Evolutionary conservation across 2,797 vertebrate species (phyloP).

Genomic region (Gastrophryne carolinensis): DNA sequence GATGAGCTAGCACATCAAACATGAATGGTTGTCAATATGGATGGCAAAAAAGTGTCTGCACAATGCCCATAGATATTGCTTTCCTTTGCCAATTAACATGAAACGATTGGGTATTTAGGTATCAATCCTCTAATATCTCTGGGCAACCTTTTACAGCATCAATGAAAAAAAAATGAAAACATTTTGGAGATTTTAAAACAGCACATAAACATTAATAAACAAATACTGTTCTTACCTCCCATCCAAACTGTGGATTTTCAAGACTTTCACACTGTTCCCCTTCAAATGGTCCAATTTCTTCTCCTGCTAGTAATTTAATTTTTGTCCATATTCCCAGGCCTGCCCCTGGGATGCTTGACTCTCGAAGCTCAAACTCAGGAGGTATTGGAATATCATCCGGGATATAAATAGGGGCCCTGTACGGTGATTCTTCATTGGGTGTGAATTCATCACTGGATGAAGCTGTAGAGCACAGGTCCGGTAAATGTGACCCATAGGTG

Average conservation of each 20-base stretch:
- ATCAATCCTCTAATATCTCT: too few species aligned
- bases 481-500: conserved; percentile 61
- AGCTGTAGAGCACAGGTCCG: conserved; percentile 77
- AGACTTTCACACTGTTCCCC: conserved; percentile 78
- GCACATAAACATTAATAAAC: too few species aligned
- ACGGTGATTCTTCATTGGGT: conserved; percentile 76
- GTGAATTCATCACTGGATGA: conserved; percentile 81
- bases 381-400: conserved; percentile 80
- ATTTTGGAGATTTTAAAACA: too few species aligned
- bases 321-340: conserved; percentile 90
- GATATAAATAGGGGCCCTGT: conserved; percentile 79
- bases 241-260: conserved; percentile 79
- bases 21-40: too few species aligned
- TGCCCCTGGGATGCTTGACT: conserved; percentile 76
- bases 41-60: too few species aligned
- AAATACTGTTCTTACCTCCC: conserved; percentile 82
- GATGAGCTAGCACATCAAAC: too few species aligned
- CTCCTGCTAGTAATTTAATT: conserved; percentile 84
- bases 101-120: too few species aligned
- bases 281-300: conserved; percentile 89
- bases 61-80: too few species aligned
- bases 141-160: too few species aligned
- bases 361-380: conserved; percentile 88
- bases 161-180: too few species aligned
- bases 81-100: too few species aligned